A percentile compares a stretch with the other conserved stretches of the same genome.
Conservation (phyloP, 2,888 invertebrate genomes). For the Syrphus vitripennis region DNA sequence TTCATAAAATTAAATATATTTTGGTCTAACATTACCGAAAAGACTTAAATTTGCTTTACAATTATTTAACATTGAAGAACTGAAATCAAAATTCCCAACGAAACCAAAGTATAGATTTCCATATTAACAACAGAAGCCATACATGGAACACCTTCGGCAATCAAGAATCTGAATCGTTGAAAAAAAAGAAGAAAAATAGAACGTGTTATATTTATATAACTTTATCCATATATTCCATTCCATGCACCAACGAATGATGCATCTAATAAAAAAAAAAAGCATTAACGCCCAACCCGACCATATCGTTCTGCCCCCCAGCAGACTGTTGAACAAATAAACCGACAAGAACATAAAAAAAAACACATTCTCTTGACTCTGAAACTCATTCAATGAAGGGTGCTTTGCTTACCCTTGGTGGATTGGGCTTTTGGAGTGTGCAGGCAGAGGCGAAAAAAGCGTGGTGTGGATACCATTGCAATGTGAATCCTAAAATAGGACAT, state of each 20-base stretch:
- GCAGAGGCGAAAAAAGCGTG: background rate
- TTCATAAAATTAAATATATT: background rate
- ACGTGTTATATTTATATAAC: constrained; percentile 2
- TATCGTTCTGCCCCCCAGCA: constrained; percentile 24
- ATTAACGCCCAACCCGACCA: background rate
- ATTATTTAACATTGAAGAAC: background rate
- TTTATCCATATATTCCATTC: background rate
- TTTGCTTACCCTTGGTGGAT: constrained; percentile 68
- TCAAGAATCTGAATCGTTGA: constrained; percentile 12
- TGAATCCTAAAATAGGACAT: constrained; percentile 64
- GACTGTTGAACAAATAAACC: constrained; percentile 62
- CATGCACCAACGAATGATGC: constrained; percentile 1
- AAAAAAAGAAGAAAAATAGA: constrained; percentile 5
- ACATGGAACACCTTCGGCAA: constrained; percentile 45
- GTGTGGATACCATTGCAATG: constrained; percentile 48
- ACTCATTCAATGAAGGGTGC: constrained; percentile 66
- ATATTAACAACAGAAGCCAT: constrained; percentile 21
- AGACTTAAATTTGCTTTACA: background rate
- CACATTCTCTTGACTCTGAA: constrained; percentile 67
- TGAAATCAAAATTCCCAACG: background rate
- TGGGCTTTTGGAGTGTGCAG: constrained; percentile 8
- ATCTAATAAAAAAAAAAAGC: constrained; percentile 9
- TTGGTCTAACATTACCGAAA: background rate
- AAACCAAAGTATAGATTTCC: background rate
- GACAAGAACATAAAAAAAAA: constrained; percentile 36